Conservation (phyloP, 2,888 invertebrate genomes). For the Deilephila porcellus region DNA sequence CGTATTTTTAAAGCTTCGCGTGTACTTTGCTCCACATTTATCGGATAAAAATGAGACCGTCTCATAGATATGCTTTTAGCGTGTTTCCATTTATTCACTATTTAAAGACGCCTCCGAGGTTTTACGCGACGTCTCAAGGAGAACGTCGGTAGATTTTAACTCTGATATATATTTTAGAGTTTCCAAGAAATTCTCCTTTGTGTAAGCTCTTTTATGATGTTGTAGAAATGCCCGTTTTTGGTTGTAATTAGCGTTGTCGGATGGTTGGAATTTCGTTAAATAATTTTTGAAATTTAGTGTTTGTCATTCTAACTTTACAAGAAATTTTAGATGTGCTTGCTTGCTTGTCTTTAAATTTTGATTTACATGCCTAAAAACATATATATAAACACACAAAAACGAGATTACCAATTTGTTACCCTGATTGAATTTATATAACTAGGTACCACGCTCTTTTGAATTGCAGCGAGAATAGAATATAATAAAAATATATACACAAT, state of each 20-base stretch:
- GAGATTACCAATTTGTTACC: too few relatives aligned
- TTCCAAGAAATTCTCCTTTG: constrained; percentile 1
- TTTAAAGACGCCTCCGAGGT: constrained; percentile 21
- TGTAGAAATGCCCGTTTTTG: not conserved
- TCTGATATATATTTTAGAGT: constrained; percentile 15
- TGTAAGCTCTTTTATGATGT: constrained; percentile 3
- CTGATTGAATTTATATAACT: too few relatives aligned
- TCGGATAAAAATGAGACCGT: constrained; percentile 12
- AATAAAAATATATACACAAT: too few relatives aligned
- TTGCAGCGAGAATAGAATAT: too few relatives aligned
- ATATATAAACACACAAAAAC: too few relatives aligned
- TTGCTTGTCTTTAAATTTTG: too few relatives aligned
- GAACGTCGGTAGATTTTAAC: not conserved
- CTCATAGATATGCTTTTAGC: constrained; percentile 24
- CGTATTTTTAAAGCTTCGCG: not conserved
- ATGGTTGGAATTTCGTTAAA: not conserved
- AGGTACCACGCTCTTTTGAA: too few relatives aligned
- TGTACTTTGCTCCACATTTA: not conserved
- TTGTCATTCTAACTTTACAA: not conserved
- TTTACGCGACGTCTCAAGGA: constrained; percentile 2
- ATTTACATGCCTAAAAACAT: too few relatives aligned
- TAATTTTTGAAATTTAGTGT: not conserved
- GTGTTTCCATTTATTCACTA: constrained; percentile 21
- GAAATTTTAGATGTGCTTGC: not conserved
- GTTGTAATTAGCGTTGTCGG: not conserved